These are phyloP conservation scores for Andrena minutula DNA, from an alignment of 2,888 invertebrate species.

Conservation along the genomic window DNA sequence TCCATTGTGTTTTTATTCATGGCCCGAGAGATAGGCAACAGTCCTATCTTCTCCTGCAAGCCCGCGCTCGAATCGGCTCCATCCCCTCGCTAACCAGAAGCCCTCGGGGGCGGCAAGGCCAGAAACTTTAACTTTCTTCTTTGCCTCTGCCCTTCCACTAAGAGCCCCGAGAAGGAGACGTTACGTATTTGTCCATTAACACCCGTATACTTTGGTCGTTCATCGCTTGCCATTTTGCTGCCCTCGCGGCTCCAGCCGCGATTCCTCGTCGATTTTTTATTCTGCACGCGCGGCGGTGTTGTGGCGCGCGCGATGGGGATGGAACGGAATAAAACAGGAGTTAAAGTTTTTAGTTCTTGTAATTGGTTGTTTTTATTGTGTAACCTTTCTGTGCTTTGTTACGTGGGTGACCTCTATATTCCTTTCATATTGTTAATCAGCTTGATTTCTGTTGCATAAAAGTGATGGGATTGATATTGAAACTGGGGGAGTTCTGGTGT, in stretches of 20 bases:
- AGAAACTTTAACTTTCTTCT: constrained; percentile 77
- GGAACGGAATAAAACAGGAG: neutral
- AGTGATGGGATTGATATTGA: too few relatives aligned
- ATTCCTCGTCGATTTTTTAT: constrained; percentile 10
- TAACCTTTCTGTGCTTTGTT: neutral
- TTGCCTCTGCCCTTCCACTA: constrained; percentile 35
- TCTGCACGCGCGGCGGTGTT: neutral
- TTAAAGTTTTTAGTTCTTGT: neutral
- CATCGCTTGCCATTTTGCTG: constrained; percentile 42
- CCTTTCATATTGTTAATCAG: too few relatives aligned
- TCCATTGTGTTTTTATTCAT: constrained; percentile 83
- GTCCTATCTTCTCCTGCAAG: constrained; percentile 73
- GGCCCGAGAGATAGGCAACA: constrained; percentile 78
- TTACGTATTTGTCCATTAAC: constrained; percentile 76
- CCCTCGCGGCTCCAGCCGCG: constrained; percentile 35
- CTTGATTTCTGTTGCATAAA: too few relatives aligned
- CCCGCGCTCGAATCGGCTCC: constrained; percentile 57
- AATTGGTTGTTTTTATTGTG: neutral
- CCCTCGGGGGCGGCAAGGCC: constrained; percentile 62
- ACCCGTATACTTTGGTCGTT: constrained; percentile 57
- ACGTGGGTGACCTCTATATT: too few relatives aligned
- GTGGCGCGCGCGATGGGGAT: neutral
- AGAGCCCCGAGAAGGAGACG: constrained; percentile 62
- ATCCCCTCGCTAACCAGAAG: constrained; percentile 64
- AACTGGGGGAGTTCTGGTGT: too few relatives aligned